phyloP scores from a whole-genome alignment of 2,888 invertebrate species.

The Cephus sareptanus region DNA sequence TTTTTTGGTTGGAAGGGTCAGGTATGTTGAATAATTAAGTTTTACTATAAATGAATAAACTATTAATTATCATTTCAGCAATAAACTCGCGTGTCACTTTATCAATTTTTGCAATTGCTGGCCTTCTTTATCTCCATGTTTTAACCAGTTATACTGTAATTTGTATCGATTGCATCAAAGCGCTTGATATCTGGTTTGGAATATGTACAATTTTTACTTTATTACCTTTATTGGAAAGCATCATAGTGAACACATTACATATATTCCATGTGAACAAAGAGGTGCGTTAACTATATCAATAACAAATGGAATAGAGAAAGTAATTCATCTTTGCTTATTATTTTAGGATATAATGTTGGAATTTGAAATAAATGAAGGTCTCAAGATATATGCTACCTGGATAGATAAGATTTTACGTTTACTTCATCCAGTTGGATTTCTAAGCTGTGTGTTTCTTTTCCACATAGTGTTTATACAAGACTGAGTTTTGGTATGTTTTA shows the following conservation, averaged over 20 bases:
- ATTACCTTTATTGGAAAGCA: constrained; percentile 8
- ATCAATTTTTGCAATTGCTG: constrained; percentile 5
- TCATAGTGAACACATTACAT: background rate
- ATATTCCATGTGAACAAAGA: background rate
- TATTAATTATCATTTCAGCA: background rate
- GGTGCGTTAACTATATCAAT: background rate
- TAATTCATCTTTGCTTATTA: background rate
- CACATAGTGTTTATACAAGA: background rate
- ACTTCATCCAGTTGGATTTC: constrained; percentile 9
- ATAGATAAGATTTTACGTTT: constrained; percentile 7
- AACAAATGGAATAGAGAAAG: background rate
- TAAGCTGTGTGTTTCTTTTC: constrained; percentile 3
- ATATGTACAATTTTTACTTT: constrained; percentile 6
- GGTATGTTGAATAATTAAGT: constrained; percentile 2
- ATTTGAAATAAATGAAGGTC: background rate
- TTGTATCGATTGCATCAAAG: background rate
- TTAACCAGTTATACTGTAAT: background rate
- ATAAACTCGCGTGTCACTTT: constrained; percentile 1
- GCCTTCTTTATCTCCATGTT: constrained; percentile 6
- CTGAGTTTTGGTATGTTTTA: background rate
- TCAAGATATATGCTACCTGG: background rate
- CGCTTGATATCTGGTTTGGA: constrained; percentile 17
- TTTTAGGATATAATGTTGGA: background rate
- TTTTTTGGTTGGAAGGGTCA: constrained; percentile 35
- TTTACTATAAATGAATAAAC: background rate